phyloP scores from a whole-genome alignment of 2,113 vertebrate genomes.

The Nansenia antarctica region DNA sequence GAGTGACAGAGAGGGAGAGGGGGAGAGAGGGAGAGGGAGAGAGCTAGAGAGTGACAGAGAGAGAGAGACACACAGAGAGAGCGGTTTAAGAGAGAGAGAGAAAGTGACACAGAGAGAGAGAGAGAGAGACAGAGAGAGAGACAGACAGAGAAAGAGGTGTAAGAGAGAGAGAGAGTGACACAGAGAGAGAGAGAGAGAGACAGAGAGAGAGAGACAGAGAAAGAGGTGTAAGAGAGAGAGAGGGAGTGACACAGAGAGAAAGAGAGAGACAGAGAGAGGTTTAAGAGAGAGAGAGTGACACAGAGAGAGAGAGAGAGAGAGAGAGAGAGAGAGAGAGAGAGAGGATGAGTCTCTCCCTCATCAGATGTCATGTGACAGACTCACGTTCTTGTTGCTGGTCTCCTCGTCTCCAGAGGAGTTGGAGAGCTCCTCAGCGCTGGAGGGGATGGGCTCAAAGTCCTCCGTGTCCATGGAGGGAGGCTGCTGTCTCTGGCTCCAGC shows the following conservation, averaged over 20 bases:
- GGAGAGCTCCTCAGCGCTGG: conserved; percentile 87
- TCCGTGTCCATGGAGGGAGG: conserved; percentile 85
- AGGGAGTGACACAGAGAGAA: conserved; percentile 7
- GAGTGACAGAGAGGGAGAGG: too few species aligned
- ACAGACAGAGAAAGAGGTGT: background rate
- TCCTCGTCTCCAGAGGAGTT: conserved; percentile 89
- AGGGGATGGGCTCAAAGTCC: conserved; percentile 88
- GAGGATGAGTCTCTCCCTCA: too few species aligned
- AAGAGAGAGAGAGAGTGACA: conserved; percentile 7
- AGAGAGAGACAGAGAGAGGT: background rate
- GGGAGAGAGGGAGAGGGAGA: conserved; percentile 11
- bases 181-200: background rate
- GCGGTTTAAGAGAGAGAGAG: background rate
- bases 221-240: too few species aligned
- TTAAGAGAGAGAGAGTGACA: background rate
- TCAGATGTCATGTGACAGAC: conserved; percentile 14
- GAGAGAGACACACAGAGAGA: background rate
- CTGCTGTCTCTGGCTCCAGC: conserved; percentile 80
- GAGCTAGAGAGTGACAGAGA: conserved; percentile 1
- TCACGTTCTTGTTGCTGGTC: conserved; percentile 79
- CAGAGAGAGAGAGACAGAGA: too few species aligned
- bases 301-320: background rate
- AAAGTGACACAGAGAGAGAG: background rate
- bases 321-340: too few species aligned
- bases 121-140: background rate